These are phyloP conservation scores for Quadriops clusia DNA, from an alignment of 2,888 invertebrate species.

Conservation along the genomic window DNA sequence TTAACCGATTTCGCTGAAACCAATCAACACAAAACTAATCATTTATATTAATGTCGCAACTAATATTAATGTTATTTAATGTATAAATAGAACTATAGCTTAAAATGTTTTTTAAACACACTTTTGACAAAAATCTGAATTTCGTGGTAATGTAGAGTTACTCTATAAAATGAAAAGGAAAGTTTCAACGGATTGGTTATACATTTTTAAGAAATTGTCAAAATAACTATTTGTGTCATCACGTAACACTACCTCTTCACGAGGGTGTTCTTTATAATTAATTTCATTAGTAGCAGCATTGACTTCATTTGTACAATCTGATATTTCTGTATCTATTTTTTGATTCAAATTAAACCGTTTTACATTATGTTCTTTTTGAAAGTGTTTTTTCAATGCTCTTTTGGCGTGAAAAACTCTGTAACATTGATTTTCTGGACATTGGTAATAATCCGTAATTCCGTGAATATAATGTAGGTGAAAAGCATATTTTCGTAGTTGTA, in stretches of 20 bases:
- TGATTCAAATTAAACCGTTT: no score
- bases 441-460: background rate
- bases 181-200: background rate
- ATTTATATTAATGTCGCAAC: background rate
- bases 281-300: no score
- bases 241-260: no score
- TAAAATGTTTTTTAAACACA: conserved; percentile 9
- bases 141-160: no score
- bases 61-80: background rate
- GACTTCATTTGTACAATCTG: no score
- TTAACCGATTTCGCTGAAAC: background rate
- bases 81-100: conserved; percentile 3
- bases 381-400: background rate
- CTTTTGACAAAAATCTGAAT: conserved; percentile 7
- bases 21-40: background rate
- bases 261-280: no score
- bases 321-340: no score
- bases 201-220: background rate
- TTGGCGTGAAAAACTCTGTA: conserved; percentile 1
- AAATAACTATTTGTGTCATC: no score
- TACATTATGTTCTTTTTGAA: background rate
- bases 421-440: background rate
- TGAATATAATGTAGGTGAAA: conserved; percentile 5
- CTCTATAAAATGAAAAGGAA: background rate
- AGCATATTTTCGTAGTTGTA: no score